phyloP scores from a whole-genome alignment of 2,888 invertebrate species.

The Cosmopolites sordidus region DNA sequence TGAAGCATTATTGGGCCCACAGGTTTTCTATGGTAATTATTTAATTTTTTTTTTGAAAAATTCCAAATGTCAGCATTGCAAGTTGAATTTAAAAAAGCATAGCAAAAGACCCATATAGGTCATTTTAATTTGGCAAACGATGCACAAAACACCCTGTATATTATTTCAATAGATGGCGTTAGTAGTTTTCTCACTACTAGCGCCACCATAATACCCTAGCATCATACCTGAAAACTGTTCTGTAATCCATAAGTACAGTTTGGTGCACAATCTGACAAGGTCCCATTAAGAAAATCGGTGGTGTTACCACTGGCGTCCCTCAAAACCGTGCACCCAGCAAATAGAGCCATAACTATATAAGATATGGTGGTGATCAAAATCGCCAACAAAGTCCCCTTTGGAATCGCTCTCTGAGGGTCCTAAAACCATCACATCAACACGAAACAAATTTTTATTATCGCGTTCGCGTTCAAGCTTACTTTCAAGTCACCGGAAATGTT shows the following conservation, averaged over 20 bases:
- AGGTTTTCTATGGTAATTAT: too few species aligned
- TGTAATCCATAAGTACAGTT: constrained; percentile 62
- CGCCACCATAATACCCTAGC: too few species aligned
- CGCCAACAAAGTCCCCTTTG: constrained; percentile 89
- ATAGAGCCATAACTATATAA: constrained; percentile 79
- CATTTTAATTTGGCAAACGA: too few species aligned
- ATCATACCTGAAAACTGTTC: constrained; percentile 77
- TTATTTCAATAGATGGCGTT: too few species aligned
- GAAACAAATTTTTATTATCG: too few species aligned
- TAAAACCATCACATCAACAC: constrained; percentile 41
- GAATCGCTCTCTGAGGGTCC: constrained; percentile 85
- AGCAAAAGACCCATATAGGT: too few species aligned
- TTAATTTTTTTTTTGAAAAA: too few species aligned
- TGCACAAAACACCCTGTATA: too few species aligned
- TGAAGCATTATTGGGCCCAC: too few species aligned
- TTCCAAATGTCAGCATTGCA: too few species aligned
- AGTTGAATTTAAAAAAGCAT: constrained; percentile 1
- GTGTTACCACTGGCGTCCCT: constrained; percentile 76
- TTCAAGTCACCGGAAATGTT: constrained; percentile 97
- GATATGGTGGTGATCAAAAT: constrained; percentile 82
- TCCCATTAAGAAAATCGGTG: constrained; percentile 54
- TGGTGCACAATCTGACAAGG: constrained; percentile 44
- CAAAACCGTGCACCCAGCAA: constrained; percentile 70
- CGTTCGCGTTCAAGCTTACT: constrained; percentile 51
- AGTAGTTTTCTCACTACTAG: too few species aligned